A percentile compares a stretch with the other conserved stretches of the same genome.
phyloP scores from a whole-genome alignment of 2,888 invertebrate genomes.

The Adela reaumurella region DNA sequence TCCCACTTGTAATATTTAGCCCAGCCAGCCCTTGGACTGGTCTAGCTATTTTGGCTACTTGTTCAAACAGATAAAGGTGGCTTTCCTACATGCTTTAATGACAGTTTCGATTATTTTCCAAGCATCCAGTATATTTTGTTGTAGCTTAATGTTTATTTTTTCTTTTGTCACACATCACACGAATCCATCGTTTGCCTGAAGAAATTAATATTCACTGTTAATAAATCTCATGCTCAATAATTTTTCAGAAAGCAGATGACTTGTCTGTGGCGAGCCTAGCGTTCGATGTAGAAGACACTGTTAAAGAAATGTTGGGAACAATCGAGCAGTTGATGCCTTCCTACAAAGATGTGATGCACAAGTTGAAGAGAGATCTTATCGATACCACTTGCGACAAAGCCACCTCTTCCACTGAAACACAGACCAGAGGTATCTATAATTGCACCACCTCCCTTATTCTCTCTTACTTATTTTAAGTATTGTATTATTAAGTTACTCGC shows the following conservation, averaged over 20 bases:
- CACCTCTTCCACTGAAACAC: slow-evolving; percentile 45
- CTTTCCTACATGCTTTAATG: too few species aligned
- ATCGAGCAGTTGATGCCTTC: slow-evolving; percentile 63
- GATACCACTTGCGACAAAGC: slow-evolving; percentile 53
- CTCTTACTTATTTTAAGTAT: too few species aligned
- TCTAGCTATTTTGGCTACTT: not conserved
- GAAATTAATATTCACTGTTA: not conserved
- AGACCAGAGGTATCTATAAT: slow-evolving; percentile 26
- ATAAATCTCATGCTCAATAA: slow-evolving; percentile 4
- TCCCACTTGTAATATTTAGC: too few species aligned
- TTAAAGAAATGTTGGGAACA: slow-evolving; percentile 52
- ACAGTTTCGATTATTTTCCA: too few species aligned
- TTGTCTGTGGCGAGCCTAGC: slow-evolving; percentile 60
- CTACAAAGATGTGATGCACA: slow-evolving; percentile 58
- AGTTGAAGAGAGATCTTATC: slow-evolving; percentile 62
- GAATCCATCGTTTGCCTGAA: too few species aligned
- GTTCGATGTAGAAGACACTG: slow-evolving; percentile 54
- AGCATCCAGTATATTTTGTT: too few species aligned
- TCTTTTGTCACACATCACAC: too few species aligned
- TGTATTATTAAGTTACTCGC: too few species aligned
- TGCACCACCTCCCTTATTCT: too few species aligned
- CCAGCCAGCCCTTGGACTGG: not conserved
- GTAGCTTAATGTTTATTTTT: too few species aligned
- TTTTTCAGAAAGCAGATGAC: slow-evolving; percentile 49
- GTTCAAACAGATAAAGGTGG: too few species aligned